A percentile compares a stretch with the other conserved stretches of the same genome.
These are phyloP conservation scores for Pseudochromis fuscus DNA, from an alignment of 2,797 vertebrate species.

Conservation along the genomic window DNA sequence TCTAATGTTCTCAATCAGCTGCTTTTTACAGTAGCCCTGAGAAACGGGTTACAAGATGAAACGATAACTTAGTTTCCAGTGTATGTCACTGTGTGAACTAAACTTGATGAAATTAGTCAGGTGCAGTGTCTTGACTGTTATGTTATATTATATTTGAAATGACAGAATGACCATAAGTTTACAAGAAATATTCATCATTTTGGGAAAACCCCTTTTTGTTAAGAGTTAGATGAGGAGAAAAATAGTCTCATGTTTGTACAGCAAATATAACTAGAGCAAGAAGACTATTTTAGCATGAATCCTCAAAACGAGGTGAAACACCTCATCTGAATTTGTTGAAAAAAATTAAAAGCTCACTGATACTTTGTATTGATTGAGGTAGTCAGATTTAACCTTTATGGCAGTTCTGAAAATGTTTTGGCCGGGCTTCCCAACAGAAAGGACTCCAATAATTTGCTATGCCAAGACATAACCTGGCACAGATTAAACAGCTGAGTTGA, in stretches of 20 bases:
- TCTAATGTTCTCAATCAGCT: neutral
- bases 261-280: neutral
- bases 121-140: no score
- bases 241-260: neutral
- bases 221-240: neutral
- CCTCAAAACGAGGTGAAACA: neutral
- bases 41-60: no score
- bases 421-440: fast-evolving
- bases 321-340: neutral
- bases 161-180: no score
- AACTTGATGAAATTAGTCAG: no score
- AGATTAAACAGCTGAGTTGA: neutral
- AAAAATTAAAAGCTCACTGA: neutral
- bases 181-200: no score
- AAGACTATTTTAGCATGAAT: neutral
- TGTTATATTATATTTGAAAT: no score
- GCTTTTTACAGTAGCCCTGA: no score
- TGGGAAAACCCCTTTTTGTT: no score
- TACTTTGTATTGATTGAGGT: no score
- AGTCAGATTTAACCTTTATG: neutral
- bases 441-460: neutral
- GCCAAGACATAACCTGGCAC: no score
- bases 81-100: no score
- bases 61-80: no score
- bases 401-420: neutral